Evolutionary conservation across 2,113 vertebrate genomes (phyloP).

Genomic region (Catharus fuscescens): DNA sequence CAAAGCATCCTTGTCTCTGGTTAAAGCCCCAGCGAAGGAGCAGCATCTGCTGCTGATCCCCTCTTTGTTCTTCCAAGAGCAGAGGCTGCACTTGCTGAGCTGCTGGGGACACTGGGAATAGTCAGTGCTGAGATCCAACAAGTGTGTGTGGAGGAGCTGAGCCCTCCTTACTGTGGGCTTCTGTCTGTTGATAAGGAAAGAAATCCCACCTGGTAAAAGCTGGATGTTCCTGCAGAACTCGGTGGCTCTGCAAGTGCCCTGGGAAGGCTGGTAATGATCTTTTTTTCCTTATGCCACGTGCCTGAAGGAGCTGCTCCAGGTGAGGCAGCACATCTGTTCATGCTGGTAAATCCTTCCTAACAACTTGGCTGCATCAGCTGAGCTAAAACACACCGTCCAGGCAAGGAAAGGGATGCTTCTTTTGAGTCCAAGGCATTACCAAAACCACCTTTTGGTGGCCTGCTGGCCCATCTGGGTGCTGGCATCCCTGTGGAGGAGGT

Average conservation of each 20-base stretch:
- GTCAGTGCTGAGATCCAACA: not conserved
- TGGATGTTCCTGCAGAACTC: not conserved
- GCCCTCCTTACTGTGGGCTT: not conserved
- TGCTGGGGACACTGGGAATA: not conserved
- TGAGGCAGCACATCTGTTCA: not conserved
- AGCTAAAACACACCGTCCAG: not conserved
- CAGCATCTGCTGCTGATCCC: slow-evolving; percentile 28
- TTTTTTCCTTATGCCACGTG: not conserved
- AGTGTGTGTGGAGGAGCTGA: not conserved
- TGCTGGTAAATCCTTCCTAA: not conserved
- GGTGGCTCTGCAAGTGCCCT: not conserved
- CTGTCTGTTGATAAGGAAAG: not conserved
- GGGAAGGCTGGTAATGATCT: too few relatives aligned
- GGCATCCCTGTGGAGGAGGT: accelerated
- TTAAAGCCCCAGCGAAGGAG: not conserved
- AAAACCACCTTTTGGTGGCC: not conserved
- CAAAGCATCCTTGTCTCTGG: not conserved
- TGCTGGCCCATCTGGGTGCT: not conserved
- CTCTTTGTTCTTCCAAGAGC: not conserved
- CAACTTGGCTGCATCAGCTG: not conserved
- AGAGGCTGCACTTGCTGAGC: not conserved
- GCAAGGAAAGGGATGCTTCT: not conserved
- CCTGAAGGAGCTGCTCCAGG: not conserved
- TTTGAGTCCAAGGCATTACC: not conserved
- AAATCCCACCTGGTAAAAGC: not conserved